Percentiles rank a stretch among this genome's conserved stretches.
Conservation (phyloP, 2,113 vertebrate species). For the Sebastes fasciatus region DNA sequence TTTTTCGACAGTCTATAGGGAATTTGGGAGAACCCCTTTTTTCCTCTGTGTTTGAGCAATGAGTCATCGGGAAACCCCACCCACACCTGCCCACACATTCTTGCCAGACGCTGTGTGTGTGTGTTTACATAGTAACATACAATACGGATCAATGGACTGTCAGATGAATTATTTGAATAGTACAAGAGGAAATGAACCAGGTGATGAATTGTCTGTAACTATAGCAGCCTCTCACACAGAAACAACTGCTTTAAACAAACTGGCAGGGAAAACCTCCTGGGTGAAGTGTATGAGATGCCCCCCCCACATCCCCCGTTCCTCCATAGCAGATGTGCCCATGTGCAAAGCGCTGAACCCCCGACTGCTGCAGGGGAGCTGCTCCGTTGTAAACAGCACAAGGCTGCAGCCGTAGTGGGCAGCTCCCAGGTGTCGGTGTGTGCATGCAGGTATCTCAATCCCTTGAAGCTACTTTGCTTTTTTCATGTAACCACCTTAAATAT, state of each 20-base stretch:
- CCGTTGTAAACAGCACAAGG: conserved; percentile 5
- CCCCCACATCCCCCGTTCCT: background rate
- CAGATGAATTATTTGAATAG: conserved; percentile 14
- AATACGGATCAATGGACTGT: conserved; percentile 22
- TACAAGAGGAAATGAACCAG: conserved; percentile 20
- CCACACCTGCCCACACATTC: conserved; percentile 46
- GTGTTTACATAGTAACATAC: conserved; percentile 40
- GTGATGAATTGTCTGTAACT: conserved; percentile 25
- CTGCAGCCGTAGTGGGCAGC: conserved; percentile 36
- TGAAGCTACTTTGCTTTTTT: background rate
- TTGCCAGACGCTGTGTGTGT: conserved; percentile 24
- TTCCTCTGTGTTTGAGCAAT: conserved; percentile 38
- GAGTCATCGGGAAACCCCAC: conserved; percentile 70
- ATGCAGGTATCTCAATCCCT: background rate
- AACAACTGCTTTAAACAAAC: background rate
- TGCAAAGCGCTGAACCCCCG: conserved; percentile 11
- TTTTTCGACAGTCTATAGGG: conserved; percentile 27
- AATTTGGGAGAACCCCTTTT: conserved; percentile 16
- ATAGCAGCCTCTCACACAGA: background rate
- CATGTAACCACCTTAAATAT: background rate
- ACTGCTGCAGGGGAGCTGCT: conserved; percentile 40
- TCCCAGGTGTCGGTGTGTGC: conserved; percentile 9
- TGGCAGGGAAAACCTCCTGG: background rate
- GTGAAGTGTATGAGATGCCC: background rate
- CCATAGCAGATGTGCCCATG: conserved; percentile 42